phyloP scores from a whole-genome alignment of 1,140 invertebrate genomes.

The Whitmania pigra region DNA sequence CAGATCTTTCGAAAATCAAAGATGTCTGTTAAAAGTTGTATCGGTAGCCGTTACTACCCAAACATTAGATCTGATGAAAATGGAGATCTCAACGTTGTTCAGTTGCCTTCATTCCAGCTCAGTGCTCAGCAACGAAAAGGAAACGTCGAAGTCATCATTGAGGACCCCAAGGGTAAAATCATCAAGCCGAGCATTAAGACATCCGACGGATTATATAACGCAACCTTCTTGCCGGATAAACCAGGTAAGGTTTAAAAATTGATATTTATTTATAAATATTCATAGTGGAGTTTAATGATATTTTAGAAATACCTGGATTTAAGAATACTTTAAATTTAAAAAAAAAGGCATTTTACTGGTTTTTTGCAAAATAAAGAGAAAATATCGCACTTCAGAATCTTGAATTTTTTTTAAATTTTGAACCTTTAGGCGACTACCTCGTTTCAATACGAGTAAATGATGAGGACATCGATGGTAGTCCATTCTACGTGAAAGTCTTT shows the following conservation, averaged over 20 bases:
- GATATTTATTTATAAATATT: not conserved
- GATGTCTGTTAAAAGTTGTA: no score
- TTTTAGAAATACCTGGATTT: no score
- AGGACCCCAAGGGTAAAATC: not conserved
- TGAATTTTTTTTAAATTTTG: constrained; percentile 7
- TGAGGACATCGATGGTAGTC: constrained; percentile 74
- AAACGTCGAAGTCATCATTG: not conserved
- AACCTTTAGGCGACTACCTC: constrained; percentile 62
- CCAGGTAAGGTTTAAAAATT: not conserved
- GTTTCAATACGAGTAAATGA: constrained; percentile 88
- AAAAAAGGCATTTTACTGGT: no score
- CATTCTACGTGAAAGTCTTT: constrained; percentile 37
- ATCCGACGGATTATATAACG: not conserved
- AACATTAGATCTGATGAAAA: not conserved
- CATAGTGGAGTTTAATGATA: not conserved
- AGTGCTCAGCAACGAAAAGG: not conserved
- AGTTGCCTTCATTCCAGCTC: not conserved
- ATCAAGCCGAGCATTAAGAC: not conserved
- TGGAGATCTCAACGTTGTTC: not conserved
- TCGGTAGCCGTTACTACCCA: no score
- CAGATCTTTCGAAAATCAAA: no score
- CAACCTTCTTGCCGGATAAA: not conserved
- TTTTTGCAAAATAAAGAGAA: not conserved
- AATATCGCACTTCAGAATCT: not conserved
- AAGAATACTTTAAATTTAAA: no score